Evolutionary conservation across 2,888 invertebrate genomes (phyloP), one percentile per base, ranked within the genome.

Genomic region (Plebejus anna): DNA sequence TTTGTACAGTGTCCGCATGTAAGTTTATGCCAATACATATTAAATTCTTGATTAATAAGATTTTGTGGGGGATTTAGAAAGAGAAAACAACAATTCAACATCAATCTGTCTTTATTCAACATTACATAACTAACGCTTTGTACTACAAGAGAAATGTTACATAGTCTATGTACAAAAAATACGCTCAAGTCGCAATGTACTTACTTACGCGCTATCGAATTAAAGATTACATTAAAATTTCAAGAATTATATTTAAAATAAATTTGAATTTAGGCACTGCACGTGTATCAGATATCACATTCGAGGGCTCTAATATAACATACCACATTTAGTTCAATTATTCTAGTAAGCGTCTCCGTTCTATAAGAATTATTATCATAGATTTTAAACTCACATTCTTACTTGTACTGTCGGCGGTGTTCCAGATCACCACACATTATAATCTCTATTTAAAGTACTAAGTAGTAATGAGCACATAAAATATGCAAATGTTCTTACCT

Each of bases 261-360:
- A 91, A 89, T 87, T 86, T 91, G 89, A 91, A 89, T 91, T 90
- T 92, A 93, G 93, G 93, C 93, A 94, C 93, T 91, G 91, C 90
- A 89, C 90, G 87, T 90, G 87, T 89, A 84, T 87, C 85, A 89
- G 89, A 88, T 93, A 94, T 94, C 93, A 93, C 93, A 94, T 90
- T 89, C 88, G 87, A 88, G 87, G 88, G 86, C 87, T 87, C 85
- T 86, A 85, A 77, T 76, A 76, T 85, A 86, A 86, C 84, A 83
- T 87, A 88, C 87, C 86, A 86, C 85, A 83, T 80, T 84, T 85
- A 85, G 88, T 84, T 85, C 84, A 86, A 86, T 89, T 89, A 91
- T 84, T 85, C 93, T 93, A 94, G 87, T 94, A 94, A 94, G 93
- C 93, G 93, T 94, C 86, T 92, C 89, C 90, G 86, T 90, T 89